These are phyloP conservation scores for Eurytemora carolleeae DNA, from an alignment of 1,140 invertebrate genomes.

Conservation along the genomic window DNA sequence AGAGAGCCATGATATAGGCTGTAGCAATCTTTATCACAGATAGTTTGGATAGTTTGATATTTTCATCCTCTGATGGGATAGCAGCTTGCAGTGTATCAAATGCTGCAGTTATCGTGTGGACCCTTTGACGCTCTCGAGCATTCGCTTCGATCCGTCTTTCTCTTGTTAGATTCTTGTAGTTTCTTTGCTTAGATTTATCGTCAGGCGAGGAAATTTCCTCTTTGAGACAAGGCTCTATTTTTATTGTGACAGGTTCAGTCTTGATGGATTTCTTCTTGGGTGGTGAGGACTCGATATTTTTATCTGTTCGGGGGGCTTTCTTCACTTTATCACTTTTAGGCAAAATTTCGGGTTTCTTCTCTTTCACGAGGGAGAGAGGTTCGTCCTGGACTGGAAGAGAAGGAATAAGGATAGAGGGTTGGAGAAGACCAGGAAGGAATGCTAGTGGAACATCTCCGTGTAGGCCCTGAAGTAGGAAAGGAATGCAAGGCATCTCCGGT, in stretches of 20 bases:
- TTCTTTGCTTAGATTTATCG: slow-evolving; percentile 43
- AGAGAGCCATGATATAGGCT: slow-evolving; percentile 66
- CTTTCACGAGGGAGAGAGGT: slow-evolving; percentile 4
- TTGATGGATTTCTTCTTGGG: neutral
- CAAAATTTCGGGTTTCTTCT: neutral
- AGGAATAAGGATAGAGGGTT: neutral
- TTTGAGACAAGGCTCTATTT: neutral
- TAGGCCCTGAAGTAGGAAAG: neutral
- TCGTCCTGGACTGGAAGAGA: slow-evolving; percentile 3
- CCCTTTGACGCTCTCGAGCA: slow-evolving; percentile 66
- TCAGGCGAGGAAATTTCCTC: neutral
- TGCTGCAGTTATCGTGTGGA: slow-evolving; percentile 82
- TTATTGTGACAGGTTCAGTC: neutral
- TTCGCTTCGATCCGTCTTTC: slow-evolving; percentile 80
- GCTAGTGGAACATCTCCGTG: neutral
- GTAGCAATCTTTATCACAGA: slow-evolving; percentile 76
- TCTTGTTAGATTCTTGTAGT: slow-evolving; percentile 85
- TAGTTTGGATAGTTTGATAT: slow-evolving; percentile 67
- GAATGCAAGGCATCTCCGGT: neutral
- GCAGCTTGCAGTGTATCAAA: slow-evolving; percentile 65
- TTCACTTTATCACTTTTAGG: too few species aligned
- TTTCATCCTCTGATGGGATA: slow-evolving; percentile 61
- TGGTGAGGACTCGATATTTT: neutral
- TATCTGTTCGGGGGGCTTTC: too few species aligned
- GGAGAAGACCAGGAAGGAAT: neutral